phyloP scores from a whole-genome alignment of 2,797 vertebrate species.

The Erethizon dorsatum region DNA sequence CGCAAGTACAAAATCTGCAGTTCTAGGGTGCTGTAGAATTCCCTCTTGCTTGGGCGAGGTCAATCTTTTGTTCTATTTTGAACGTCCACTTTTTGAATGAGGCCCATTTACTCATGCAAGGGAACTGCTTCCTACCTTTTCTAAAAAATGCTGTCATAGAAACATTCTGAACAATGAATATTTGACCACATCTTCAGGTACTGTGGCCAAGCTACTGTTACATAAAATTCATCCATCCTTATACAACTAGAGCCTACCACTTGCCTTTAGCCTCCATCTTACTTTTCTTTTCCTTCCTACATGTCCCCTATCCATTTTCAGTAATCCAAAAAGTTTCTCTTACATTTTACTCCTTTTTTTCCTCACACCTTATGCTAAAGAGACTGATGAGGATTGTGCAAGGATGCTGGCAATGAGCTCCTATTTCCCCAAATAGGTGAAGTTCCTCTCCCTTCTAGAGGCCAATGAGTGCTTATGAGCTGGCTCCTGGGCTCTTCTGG shows the following conservation, averaged over 20 bases:
- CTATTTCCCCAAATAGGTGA: neutral
- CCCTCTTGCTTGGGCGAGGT: neutral
- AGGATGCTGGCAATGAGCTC: neutral
- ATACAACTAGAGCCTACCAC: neutral
- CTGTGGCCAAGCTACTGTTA: neutral
- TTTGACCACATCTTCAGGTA: neutral
- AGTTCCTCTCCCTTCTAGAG: neutral
- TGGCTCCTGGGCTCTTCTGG: neutral
- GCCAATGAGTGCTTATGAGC: neutral
- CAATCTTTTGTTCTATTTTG: neutral
- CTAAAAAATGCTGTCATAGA: neutral
- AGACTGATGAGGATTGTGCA: neutral
- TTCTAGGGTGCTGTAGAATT: neutral
- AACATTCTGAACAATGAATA: conserved; percentile 11
- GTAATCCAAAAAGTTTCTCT: neutral
- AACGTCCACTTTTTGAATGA: neutral
- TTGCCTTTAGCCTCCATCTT: neutral
- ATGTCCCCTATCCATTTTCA: neutral
- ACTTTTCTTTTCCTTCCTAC: neutral
- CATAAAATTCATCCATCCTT: neutral
- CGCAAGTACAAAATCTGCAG: neutral
- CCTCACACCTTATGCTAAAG: neutral
- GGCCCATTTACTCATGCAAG: neutral
- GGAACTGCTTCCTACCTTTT: neutral
- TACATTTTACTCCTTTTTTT: neutral